phyloP scores from a whole-genome alignment of 2,797 vertebrate genomes.

The Gallinago solitaria region DNA sequence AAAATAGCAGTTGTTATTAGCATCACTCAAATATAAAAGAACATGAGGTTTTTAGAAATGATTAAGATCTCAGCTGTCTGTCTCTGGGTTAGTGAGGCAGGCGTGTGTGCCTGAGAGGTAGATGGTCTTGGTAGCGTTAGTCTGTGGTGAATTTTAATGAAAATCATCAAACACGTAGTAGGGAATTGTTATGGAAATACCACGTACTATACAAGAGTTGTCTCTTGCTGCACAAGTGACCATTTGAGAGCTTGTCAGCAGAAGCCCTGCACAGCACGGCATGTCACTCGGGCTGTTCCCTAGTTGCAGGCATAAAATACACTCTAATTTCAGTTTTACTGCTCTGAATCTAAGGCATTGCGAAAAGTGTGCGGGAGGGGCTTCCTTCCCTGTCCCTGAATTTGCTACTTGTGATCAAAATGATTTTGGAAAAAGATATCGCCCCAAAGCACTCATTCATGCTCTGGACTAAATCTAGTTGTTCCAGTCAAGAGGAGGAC shows the following conservation, averaged over 20 bases:
- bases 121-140: not conserved
- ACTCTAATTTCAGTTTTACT: not conserved
- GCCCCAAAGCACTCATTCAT: not conserved
- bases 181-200: not conserved
- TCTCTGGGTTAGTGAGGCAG: constrained; percentile 3
- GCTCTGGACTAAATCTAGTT: not conserved
- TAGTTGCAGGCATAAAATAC: not conserved
- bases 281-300: not conserved
- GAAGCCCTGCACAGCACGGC: not conserved
- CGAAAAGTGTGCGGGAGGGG: not conserved
- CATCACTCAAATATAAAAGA: constrained; percentile 12
- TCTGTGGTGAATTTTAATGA: not conserved
- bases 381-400: not conserved
- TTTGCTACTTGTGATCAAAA: not conserved
- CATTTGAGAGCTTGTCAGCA: not conserved
- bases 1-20: not conserved
- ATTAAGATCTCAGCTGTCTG: not conserved
- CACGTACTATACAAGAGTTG: not conserved
- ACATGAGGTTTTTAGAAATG: not conserved
- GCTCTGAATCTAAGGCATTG: not conserved
- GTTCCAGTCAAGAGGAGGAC: not conserved
- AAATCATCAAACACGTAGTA: not conserved
- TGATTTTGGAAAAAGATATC: not conserved
- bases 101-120: constrained; percentile 44
- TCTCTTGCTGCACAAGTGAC: not conserved